Evolutionary conservation across 2,113 vertebrate species (phyloP).

Genomic region (Dipodomys merriami): DNA sequence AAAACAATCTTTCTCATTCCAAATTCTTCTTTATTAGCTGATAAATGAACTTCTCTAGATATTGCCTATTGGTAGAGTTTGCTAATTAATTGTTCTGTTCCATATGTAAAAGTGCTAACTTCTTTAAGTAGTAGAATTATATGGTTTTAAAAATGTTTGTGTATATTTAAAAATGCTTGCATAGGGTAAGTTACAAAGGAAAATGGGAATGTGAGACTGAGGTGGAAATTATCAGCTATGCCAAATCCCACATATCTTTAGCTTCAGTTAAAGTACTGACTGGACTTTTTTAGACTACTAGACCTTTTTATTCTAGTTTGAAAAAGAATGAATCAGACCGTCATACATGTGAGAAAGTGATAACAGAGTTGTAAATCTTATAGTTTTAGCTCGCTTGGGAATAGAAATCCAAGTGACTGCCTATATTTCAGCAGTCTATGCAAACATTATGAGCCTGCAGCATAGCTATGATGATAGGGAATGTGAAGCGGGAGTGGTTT

Average conservation of each 20-base stretch:
- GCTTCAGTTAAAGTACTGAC: background rate
- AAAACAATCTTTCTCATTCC: conserved; percentile 3
- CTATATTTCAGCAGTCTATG: background rate
- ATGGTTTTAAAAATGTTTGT: background rate
- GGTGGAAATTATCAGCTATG: conserved; percentile 36
- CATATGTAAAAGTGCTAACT: background rate
- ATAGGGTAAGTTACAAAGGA: background rate
- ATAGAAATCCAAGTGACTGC: background rate
- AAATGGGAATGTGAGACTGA: conserved; percentile 9
- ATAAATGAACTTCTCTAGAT: conserved; percentile 10
- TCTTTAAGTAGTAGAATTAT: background rate
- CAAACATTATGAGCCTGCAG: background rate
- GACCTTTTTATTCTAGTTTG: conserved; percentile 7
- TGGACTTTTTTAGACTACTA: background rate
- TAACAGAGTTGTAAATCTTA: background rate
- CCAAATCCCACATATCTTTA: background rate
- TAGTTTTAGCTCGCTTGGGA: background rate
- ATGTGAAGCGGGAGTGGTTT: background rate
- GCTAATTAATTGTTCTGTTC: background rate
- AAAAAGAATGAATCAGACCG: conserved; percentile 41
- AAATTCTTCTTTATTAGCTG: background rate
- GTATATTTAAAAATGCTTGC: background rate
- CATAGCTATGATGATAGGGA: background rate
- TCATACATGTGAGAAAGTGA: background rate
- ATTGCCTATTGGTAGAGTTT: background rate